Conservation (phyloP, 2,113 vertebrate genomes). For the Cynoglossus semilaevis region DNA sequence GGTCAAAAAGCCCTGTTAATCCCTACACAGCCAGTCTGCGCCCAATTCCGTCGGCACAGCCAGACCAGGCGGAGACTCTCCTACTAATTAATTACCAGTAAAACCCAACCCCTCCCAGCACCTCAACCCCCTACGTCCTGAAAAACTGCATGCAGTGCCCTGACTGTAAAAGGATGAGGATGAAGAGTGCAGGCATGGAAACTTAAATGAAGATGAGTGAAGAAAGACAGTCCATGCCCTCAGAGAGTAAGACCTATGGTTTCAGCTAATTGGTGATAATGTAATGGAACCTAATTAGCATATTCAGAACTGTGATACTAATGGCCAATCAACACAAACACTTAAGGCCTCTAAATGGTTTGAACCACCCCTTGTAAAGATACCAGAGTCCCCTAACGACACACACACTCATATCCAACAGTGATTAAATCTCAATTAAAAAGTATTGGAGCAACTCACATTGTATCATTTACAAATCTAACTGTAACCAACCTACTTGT, state of each 20-base stretch:
- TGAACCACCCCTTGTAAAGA: constrained; percentile 22
- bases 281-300: constrained; percentile 70
- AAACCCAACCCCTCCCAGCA: constrained; percentile 56
- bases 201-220: constrained; percentile 60
- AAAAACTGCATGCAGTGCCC: constrained; percentile 50
- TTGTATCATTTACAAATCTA: no score
- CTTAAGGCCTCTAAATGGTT: constrained; percentile 60
- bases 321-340: constrained; percentile 74
- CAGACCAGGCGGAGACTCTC: constrained; percentile 68
- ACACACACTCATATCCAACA: neutral
- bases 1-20: constrained; percentile 84
- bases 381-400: constrained; percentile 10
- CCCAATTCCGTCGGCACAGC: constrained; percentile 46
- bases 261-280: constrained; percentile 75
- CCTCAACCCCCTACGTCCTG: constrained; percentile 35
- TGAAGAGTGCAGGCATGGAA: constrained; percentile 53
- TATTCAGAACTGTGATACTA: constrained; percentile 74
- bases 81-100: constrained; percentile 86
- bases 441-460: neutral
- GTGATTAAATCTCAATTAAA: neutral
- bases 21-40: constrained; percentile 50
- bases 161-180: constrained; percentile 1
- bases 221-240: constrained; percentile 63
- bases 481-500: no score
- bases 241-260: constrained; percentile 63